A percentile compares a stretch with the other conserved stretches of the same genome.
These are phyloP conservation scores for Paedocypris micromegethes DNA, from an alignment of 2,797 vertebrate genomes.

Conservation along the genomic window DNA sequence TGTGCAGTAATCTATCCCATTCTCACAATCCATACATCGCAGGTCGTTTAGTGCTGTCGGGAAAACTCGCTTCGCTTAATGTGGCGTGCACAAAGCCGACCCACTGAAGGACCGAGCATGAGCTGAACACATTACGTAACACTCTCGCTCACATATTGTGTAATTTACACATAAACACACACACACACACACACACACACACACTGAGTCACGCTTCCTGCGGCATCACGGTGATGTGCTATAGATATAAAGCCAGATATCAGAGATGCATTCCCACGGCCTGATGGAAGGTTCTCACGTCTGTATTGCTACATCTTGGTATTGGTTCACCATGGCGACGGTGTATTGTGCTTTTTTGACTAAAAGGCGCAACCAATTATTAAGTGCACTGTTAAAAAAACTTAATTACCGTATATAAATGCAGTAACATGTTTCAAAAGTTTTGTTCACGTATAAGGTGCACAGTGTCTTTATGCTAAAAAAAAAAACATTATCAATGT, in stretches of 20 bases:
- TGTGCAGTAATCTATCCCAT: constrained; percentile 5
- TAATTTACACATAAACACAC: constrained; percentile 9
- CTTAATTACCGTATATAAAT: no score
- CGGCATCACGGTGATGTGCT: constrained; percentile 14
- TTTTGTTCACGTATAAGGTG: no score
- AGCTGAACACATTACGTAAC: constrained; percentile 36
- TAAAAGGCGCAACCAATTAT: no score
- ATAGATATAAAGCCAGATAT: constrained; percentile 14
- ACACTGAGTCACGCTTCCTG: constrained; percentile 15
- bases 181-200: constrained; percentile 4
- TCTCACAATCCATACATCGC: neutral
- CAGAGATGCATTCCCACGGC: constrained; percentile 6
- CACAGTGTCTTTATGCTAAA: no score
- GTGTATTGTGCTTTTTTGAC: no score
- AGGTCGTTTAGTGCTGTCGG: constrained; percentile 4
- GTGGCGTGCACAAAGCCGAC: constrained; percentile 13
- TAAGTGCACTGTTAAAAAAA: no score
- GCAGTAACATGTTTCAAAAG: no score
- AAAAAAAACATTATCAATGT: no score
- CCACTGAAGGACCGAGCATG: constrained; percentile 21
- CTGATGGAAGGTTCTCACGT: no score
- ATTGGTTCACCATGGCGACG: no score
- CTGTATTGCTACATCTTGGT: no score
- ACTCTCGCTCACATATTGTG: constrained; percentile 28
- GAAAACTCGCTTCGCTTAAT: constrained; percentile 1